Percentiles rank a stretch among this genome's conserved stretches.
Conservation (phyloP, 2,113 vertebrate genomes). For the Cygnus atratus region DNA sequence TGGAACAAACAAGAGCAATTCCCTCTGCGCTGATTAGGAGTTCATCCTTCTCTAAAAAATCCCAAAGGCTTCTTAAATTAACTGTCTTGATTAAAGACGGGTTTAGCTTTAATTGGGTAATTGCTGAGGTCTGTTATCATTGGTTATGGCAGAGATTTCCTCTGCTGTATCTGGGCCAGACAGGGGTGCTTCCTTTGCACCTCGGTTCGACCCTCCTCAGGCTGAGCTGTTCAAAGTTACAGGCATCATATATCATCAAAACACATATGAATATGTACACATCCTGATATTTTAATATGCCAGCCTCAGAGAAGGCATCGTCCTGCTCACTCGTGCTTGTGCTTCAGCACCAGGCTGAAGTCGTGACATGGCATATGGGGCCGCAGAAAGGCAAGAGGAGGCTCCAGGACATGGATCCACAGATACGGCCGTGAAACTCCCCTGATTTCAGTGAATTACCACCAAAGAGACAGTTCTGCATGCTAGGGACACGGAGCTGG, state of each 20-base stretch:
- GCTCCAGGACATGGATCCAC: neutral
- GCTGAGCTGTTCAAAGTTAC: neutral
- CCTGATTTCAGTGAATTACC: neutral
- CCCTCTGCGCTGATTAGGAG: neutral
- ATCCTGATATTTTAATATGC: neutral
- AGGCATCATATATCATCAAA: neutral
- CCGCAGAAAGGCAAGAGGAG: neutral
- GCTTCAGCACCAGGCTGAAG: neutral
- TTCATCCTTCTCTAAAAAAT: conserved; percentile 3
- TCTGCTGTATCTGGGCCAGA: neutral
- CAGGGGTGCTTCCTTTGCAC: neutral
- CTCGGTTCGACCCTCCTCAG: neutral
- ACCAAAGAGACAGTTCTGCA: neutral
- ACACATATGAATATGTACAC: neutral
- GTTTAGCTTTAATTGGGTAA: conserved; percentile 8
- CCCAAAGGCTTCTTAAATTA: neutral
- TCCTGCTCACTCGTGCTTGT: neutral
- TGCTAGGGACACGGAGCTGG: neutral
- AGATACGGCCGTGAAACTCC: neutral
- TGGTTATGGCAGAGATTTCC: neutral
- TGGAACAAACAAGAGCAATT: conserved; percentile 17
- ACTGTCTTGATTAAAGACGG: neutral
- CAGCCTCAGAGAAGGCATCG: accelerated
- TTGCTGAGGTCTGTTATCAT: neutral
- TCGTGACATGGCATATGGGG: accelerated